A percentile compares a stretch with the other conserved stretches of the same genome.
Conservation (phyloP, 2,113 vertebrate genomes). For the Saccopteryx bilineata region DNA sequence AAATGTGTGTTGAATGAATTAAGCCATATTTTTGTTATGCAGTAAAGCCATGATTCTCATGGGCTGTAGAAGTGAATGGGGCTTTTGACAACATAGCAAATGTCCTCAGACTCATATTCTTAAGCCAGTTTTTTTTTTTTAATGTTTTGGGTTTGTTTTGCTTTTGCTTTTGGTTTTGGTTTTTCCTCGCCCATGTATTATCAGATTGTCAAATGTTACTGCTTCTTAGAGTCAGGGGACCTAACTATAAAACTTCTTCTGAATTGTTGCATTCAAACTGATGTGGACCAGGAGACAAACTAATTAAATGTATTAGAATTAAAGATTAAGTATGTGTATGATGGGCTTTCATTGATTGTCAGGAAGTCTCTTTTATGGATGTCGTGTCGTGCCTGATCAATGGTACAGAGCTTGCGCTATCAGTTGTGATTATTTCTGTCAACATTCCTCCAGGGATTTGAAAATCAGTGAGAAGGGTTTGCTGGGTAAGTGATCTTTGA, state of each 20-base stretch:
- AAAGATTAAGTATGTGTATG: not conserved
- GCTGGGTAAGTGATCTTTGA: not conserved
- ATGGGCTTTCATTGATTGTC: not conserved
- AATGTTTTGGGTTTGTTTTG: not conserved
- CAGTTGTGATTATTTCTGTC: conserved; percentile 47
- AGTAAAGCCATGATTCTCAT: not conserved
- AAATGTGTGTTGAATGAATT: not conserved
- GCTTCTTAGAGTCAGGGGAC: not conserved
- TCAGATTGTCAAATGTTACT: not conserved
- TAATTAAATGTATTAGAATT: not conserved
- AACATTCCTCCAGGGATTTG: not conserved
- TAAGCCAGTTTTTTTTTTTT: not conserved
- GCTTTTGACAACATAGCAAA: not conserved
- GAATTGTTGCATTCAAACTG: not conserved
- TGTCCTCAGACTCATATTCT: not conserved
- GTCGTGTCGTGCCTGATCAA: not conserved
- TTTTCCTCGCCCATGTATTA: not conserved
- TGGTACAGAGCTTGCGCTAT: conserved; percentile 22
- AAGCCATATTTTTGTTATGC: not conserved
- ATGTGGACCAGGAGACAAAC: not conserved
- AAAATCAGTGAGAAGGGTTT: conserved; percentile 10
- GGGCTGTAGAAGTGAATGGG: not conserved
- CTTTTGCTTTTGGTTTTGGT: not conserved
- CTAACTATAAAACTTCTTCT: not conserved
- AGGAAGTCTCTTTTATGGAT: not conserved